A percentile compares a stretch with the other conserved stretches of the same genome.
Conservation (phyloP, 53 echinoderm and acorn worm species). For the Actinopyga echinites region DNA sequence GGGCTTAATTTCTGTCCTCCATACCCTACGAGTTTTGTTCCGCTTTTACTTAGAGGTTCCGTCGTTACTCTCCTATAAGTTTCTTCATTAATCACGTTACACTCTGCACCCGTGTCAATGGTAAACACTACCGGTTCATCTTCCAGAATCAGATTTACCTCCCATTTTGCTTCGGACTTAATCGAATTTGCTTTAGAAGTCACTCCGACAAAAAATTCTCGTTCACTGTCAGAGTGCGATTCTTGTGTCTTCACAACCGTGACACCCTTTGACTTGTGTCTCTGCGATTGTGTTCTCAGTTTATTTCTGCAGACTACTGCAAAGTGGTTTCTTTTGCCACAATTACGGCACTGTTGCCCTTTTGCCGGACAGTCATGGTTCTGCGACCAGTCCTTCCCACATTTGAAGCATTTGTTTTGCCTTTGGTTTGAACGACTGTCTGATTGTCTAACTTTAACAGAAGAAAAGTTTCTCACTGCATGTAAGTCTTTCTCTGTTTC, state of each 20-base stretch:
- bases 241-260: no score
- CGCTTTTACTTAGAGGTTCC: not conserved
- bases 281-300: no score
- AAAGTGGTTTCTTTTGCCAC: not conserved
- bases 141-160: not conserved
- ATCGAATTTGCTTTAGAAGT: not conserved
- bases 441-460: not conserved
- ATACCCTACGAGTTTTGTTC: not conserved
- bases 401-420: not conserved
- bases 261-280: no score
- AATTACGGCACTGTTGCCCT: not conserved
- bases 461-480: not conserved
- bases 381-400: not conserved
- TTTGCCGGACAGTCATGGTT: not conserved
- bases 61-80: not conserved
- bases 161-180: slow-evolving; percentile 2
- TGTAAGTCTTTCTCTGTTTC: not conserved
- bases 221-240: not conserved
- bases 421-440: not conserved
- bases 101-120: slow-evolving; percentile 5
- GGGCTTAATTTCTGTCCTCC: not conserved
- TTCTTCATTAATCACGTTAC: not conserved
- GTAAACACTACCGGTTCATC: not conserved
- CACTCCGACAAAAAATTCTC: not conserved
- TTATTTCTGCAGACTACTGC: not conserved